These are phyloP conservation scores for Hucho hucho DNA, from an alignment of 2,113 vertebrate genomes.

Conservation along the genomic window DNA sequence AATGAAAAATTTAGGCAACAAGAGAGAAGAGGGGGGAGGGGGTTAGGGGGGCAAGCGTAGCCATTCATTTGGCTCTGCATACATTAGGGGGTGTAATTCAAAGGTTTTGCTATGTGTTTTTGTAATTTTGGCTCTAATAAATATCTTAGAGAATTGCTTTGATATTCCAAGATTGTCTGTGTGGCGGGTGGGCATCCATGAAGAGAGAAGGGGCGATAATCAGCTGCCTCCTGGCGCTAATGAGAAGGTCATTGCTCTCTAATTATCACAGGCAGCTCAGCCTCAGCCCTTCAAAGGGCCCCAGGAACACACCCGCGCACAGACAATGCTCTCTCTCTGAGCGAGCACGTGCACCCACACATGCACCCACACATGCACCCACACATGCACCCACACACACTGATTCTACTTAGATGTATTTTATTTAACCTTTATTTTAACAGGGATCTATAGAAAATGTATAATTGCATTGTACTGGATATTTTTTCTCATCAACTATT, in stretches of 20 bases:
- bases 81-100: conserved; percentile 93
- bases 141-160: conserved; percentile 95
- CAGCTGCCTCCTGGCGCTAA: conserved; percentile 82
- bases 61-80: conserved; percentile 92
- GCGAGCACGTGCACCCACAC: too few species aligned
- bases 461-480: too few species aligned
- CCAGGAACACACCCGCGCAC: conserved; percentile 65
- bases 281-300: conserved; percentile 85
- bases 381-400: not conserved
- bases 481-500: too few species aligned
- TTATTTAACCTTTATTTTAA: too few species aligned
- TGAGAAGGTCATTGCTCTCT: conserved; percentile 90
- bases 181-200: conserved; percentile 82
- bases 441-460: too few species aligned
- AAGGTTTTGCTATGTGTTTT: conserved; percentile 95
- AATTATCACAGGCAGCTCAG: conserved; percentile 89
- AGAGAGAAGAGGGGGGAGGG: conserved; percentile 73
- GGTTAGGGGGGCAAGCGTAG: conserved; percentile 76
- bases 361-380: not conserved
- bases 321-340: conserved; percentile 70
- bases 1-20: conserved; percentile 99
- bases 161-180: conserved; percentile 86
- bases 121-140: conserved; percentile 95
- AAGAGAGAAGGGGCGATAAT: conserved; percentile 83
- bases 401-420: too few species aligned